Evolutionary conservation across 2,797 vertebrate genomes (phyloP), one percentile per base, ranked within the genome.

Genomic region (Mergus octosetaceus): DNA sequence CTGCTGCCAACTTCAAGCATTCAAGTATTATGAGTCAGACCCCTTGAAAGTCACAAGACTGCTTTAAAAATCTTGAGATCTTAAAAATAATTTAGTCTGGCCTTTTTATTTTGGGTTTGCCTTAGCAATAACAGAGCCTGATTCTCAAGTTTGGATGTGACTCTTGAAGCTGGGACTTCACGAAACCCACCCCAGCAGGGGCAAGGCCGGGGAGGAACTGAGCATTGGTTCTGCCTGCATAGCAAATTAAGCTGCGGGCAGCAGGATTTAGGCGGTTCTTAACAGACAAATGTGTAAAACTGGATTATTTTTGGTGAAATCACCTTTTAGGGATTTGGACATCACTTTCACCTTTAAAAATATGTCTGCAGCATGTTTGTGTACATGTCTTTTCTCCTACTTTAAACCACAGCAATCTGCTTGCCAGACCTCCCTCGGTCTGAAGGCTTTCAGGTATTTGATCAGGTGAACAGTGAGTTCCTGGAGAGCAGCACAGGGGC

Each of bases 1-100:
- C 69, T 78, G 62, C 85, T 96, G 95, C 96, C 95, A 97, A 3
- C 69, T 65, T 72, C 69, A 49, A 51, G 89, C 95, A 95, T 97
- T 95, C 92, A 95, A 92, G 19, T 36, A 69, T 71, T n/a, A 91
- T 92, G 89, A 96, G 75, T 97, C 95, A 95, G 89, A 75, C 75
- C 51, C 81, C 88, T 94, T 77, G 85, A 85, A 95, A 96, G 90
- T 96, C 86, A 93, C 65, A 95, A 93, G 95, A 69, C 88, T 62
- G 69, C 84, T 93, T 92, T 92, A 94, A 96, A 96, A 94, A 70
- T 72, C 86, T 83, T 19, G 38, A 84, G 77, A 75, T 95, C 95
- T 96, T 93, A 95, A 95, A 94, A 95, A 95, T 95, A 95, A 93
- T 94, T 89, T 91, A 93, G 89, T 87, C 85, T 94, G 82, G 78